These are phyloP conservation scores for Eurypyga helias DNA, from an alignment of 2,113 vertebrate species.

Conservation along the genomic window DNA sequence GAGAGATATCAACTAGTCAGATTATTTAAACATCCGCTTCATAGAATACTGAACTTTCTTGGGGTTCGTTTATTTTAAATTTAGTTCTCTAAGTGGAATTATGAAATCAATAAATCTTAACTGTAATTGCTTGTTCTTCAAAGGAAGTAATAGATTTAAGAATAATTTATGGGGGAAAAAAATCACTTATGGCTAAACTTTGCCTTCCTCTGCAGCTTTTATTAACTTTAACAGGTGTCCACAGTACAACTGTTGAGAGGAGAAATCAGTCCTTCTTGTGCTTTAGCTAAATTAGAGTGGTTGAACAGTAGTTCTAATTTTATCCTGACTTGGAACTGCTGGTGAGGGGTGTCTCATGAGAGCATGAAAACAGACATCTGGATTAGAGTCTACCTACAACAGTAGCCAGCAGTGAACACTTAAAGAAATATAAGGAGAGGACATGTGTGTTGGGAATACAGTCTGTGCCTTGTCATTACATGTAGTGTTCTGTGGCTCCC, in stretches of 20 bases:
- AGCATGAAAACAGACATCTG: background rate
- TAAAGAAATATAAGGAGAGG: background rate
- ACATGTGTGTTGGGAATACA: background rate
- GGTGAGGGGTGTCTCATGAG: background rate
- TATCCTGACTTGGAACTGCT: constrained; percentile 21
- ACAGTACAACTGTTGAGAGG: background rate
- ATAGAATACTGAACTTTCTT: constrained; percentile 66
- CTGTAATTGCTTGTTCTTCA: constrained; percentile 62
- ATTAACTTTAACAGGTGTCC: constrained; percentile 49
- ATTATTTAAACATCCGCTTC: constrained; percentile 68
- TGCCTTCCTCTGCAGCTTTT: constrained; percentile 45
- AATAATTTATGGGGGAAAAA: constrained; percentile 7
- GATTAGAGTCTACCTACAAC: background rate
- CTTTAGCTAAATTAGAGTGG: background rate
- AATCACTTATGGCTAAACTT: background rate
- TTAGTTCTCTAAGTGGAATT: constrained; percentile 62
- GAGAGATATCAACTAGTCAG: constrained; percentile 26
- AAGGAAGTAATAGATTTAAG: constrained; percentile 53
- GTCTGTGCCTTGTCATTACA: background rate
- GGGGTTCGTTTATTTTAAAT: constrained; percentile 65
- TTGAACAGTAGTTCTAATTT: constrained; percentile 13
- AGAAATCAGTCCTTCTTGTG: background rate
- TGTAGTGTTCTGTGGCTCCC: background rate
- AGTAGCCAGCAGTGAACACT: background rate
- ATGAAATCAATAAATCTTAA: constrained; percentile 66